Base-by-base conservation (phyloP, 2,113 vertebrate genomes). In the Mesembrinibis cayennensis region DNA sequence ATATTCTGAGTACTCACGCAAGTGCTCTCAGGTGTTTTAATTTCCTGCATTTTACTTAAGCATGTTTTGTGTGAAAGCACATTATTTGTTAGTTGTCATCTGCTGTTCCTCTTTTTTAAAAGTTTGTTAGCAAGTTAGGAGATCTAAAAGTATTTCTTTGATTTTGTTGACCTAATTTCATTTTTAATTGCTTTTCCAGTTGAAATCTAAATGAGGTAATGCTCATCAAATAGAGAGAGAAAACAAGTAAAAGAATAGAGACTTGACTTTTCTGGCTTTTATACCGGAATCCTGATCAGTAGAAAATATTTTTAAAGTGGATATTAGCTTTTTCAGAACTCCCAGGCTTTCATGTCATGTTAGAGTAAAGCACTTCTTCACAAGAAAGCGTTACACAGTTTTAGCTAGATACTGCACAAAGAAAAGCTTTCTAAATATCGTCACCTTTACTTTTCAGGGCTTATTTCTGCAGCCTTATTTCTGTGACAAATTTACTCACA, bases 171-270 rank as follows among this genome's bases (percentile, higher is more conserved):
- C 67, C 67, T 86, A 53, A 87, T 90, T 92, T 90, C 4, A 73
- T 81, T 93, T 92, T 93, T 87, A 95, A 90, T 92, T 97, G 76
- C 79, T 78, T 92, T 89, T 78, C 42, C 59, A 44, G 17, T 70
- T 82, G 88, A 81, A 90, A 90, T 40, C 52, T 32, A 82, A 55
- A 77, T 38, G 55, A 92, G 16, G 62, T 66, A 66, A 83, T 63
- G 10, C 6, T 88, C 85, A 73, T 87, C 61, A 84, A 90, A 76
- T 9, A 67, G 14, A 66, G 23, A 78, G 34, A 65, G 66, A 91
- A 82, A 82, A 71, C 34, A 72, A 86, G n/a, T 10, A 40, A 32
- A 71, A 83, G n/a, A 86, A 53, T 10, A 73, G 40, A 93, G 71
- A 44, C 13, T 61, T 70, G 7, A 11, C 29, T 93, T 69, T 78